Evolutionary conservation across 2,113 vertebrate genomes (phyloP).

Genomic region (Podarcis raffonei): DNA sequence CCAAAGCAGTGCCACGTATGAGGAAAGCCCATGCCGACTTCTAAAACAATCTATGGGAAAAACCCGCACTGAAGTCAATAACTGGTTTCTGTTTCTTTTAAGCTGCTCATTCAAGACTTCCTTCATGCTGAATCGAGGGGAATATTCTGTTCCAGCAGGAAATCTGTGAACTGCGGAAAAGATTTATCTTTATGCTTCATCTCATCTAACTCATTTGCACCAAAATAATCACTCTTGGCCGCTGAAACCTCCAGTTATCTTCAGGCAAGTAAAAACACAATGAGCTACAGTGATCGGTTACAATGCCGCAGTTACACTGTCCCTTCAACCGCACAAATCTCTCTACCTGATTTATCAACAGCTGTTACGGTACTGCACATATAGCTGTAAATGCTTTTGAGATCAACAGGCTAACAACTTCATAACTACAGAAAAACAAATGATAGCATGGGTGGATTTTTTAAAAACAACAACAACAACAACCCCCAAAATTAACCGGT

Average conservation of each 20-base stretch:
- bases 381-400: not conserved
- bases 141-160: constrained; percentile 66
- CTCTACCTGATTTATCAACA: constrained; percentile 1
- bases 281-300: not conserved
- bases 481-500: too few species aligned
- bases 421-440: not conserved
- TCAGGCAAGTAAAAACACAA: constrained; percentile 30
- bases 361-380: constrained; percentile 11
- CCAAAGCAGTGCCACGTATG: constrained; percentile 41
- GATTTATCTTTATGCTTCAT: constrained; percentile 47
- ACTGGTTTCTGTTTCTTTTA: constrained; percentile 48
- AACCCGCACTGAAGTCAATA: not conserved
- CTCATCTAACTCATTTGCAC: constrained; percentile 66
- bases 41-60: constrained; percentile 16
- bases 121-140: constrained; percentile 48
- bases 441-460: too few species aligned
- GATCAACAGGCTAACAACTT: not conserved
- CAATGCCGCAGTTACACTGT: not conserved
- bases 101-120: constrained; percentile 42
- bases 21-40: constrained; percentile 25
- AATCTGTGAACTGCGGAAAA: constrained; percentile 69
- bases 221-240: constrained; percentile 51
- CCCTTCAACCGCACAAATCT: not conserved
- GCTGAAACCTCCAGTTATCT: constrained; percentile 13
- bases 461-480: too few species aligned